A percentile compares a stretch with the other conserved stretches of the same genome.
These are phyloP conservation scores for Phymanthus crucifer DNA, from an alignment of 92 coral and sea anemone species.

Conservation along the genomic window DNA sequence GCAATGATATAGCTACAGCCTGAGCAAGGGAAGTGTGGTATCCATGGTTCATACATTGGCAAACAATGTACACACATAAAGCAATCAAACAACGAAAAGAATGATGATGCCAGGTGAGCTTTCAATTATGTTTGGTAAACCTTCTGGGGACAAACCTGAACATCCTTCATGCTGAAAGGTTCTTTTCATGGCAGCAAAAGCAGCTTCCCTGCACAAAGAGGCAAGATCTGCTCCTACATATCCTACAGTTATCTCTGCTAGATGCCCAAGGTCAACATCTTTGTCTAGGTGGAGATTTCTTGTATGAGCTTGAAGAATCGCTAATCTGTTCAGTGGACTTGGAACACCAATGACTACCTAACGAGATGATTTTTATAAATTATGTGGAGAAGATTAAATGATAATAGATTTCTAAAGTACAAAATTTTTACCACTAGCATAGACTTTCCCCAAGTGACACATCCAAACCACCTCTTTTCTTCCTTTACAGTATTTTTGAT, in stretches of 20 bases:
- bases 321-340: constrained; percentile 68
- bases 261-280: constrained; percentile 74
- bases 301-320: constrained; percentile 76
- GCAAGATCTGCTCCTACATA: constrained; percentile 95
- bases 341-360: constrained; percentile 97
- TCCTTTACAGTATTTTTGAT: too few relatives aligned
- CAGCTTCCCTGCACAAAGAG: constrained; percentile 84
- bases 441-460: too few relatives aligned
- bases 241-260: constrained; percentile 83
- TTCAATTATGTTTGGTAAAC: background rate
- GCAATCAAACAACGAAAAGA: background rate
- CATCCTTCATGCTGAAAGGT: constrained; percentile 2
- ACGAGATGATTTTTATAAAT: background rate
- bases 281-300: constrained; percentile 47
- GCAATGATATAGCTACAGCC: too few relatives aligned
- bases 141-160: background rate
- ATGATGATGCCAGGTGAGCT: background rate
- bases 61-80: background rate
- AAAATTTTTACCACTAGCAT: background rate
- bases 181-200: constrained; percentile 66
- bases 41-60: too few relatives aligned
- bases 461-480: too few relatives aligned
- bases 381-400: background rate
- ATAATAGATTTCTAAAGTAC: background rate
- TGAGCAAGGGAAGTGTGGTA: too few relatives aligned